phyloP scores from a whole-genome alignment of 2,888 invertebrate genomes.

The Drosophila phalerata region DNA sequence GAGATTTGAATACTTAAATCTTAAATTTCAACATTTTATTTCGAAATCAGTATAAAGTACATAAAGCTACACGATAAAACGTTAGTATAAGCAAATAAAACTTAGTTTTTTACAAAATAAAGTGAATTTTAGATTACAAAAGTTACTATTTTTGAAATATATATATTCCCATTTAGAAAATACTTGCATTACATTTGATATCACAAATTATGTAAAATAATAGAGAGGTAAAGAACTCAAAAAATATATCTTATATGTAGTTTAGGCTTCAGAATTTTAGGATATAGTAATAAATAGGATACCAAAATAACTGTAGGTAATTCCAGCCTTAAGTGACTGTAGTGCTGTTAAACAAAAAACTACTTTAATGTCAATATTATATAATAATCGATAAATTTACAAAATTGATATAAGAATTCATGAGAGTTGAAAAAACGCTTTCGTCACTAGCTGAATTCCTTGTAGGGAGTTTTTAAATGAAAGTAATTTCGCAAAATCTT shows the following conservation, averaged over 20 bases:
- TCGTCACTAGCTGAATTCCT: no score
- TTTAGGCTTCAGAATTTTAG: background rate
- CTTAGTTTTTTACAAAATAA: background rate
- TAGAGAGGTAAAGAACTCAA: background rate
- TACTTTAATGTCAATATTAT: background rate
- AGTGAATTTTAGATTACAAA: background rate
- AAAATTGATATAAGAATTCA: background rate
- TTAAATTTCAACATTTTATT: background rate
- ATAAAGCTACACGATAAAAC: background rate
- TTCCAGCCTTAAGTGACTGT: background rate
- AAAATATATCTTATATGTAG: background rate
- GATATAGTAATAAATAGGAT: background rate
- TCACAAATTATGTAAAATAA: no score
- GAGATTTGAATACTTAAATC: no score
- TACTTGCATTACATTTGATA: no score
- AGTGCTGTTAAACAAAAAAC: background rate
- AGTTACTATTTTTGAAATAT: no score
- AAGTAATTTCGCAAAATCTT: background rate
- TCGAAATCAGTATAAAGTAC: no score
- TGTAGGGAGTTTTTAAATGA: no score
- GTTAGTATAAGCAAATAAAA: background rate
- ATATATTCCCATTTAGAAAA: background rate
- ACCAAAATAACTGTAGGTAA: background rate
- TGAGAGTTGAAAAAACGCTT: no score
- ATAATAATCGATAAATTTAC: background rate